These are phyloP conservation scores for Cathartes aura DNA, from an alignment of 2,113 vertebrate species.

Conservation along the genomic window DNA sequence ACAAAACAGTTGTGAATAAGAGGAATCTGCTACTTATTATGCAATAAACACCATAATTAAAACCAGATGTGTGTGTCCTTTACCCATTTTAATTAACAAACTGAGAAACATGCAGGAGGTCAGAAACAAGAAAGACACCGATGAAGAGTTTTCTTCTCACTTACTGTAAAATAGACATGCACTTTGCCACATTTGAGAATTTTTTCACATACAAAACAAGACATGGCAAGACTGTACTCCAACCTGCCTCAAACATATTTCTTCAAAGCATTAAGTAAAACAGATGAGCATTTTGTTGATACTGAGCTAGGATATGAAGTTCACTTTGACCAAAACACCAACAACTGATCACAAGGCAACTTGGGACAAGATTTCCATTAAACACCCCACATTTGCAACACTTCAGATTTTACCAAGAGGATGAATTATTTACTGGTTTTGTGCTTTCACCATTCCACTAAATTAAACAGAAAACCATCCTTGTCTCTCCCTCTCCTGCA, in stretches of 20 bases:
- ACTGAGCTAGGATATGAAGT: neutral
- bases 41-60: neutral
- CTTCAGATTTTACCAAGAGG: neutral
- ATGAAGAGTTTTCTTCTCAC: neutral
- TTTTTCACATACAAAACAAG: neutral
- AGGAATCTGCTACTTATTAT: neutral
- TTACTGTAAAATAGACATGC: slow-evolving; percentile 1
- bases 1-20: neutral
- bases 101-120: neutral
- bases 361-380: neutral
- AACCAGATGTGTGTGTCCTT: neutral
- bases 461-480: neutral
- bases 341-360: neutral
- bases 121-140: neutral
- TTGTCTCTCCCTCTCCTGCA: neutral
- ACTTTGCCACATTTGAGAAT: neutral
- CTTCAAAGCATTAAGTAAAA: neutral
- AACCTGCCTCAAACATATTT: neutral
- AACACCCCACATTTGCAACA: neutral
- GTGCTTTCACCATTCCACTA: neutral
- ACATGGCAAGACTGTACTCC: neutral
- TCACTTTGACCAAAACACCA: neutral
- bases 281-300: neutral
- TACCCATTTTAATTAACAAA: neutral
- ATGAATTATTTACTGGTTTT: neutral